Percentiles rank a stretch among this genome's conserved stretches.
These are phyloP conservation scores for Oncorhynchus nerka DNA, from an alignment of 2,113 vertebrate genomes.

Conservation along the genomic window DNA sequence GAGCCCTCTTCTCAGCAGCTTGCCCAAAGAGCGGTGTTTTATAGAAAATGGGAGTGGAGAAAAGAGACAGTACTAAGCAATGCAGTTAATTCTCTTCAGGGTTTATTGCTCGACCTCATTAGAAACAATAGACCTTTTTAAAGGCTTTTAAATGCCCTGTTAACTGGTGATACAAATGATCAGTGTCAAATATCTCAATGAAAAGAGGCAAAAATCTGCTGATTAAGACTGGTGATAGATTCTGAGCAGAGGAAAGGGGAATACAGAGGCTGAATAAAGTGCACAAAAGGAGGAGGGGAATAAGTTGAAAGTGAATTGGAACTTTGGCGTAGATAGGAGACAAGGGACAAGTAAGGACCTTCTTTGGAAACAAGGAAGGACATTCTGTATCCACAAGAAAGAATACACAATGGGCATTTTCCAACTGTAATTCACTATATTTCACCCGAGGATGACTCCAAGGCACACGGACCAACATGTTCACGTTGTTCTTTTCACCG, in stretches of 20 bases:
- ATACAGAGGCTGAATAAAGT: not conserved
- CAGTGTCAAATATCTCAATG: constrained; percentile 31
- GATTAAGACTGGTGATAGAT: constrained; percentile 10
- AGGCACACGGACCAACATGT: not conserved
- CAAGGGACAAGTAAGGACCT: not conserved
- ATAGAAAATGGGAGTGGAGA: constrained; percentile 25
- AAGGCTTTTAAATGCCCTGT: constrained; percentile 43
- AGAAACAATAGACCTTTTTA: constrained; percentile 41
- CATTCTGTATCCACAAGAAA: too few relatives aligned
- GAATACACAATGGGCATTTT: too few relatives aligned
- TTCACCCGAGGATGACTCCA: not conserved
- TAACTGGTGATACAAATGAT: constrained; percentile 48
- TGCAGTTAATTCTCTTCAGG: constrained; percentile 45
- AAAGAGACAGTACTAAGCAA: constrained; percentile 40
- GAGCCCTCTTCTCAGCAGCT: constrained; percentile 1
- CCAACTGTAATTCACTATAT: not conserved
- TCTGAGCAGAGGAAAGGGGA: not conserved
- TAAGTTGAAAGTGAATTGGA: not conserved
- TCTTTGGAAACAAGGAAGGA: too few relatives aligned
- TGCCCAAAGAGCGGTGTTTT: constrained; percentile 12
- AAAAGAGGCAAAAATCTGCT: not conserved
- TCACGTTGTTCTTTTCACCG: too few relatives aligned
- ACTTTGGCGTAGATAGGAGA: not conserved
- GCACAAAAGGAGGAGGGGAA: not conserved
- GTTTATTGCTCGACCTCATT: constrained; percentile 53